phyloP scores from a whole-genome alignment of 1,140 invertebrate genomes.

The Drosophila athabasca region DNA sequence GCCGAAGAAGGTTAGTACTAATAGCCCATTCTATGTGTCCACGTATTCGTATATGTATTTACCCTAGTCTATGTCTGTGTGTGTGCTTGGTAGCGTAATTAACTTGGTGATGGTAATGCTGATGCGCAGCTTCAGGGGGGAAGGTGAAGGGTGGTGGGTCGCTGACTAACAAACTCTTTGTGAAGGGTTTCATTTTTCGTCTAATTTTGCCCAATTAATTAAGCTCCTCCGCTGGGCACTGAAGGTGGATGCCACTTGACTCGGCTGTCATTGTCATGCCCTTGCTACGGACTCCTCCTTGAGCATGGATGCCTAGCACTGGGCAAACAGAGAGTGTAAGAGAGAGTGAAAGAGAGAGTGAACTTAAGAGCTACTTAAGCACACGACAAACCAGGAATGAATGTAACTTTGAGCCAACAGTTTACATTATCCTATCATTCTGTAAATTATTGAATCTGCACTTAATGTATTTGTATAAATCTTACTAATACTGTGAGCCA shows the following conservation, averaged over 20 bases:
- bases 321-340: neutral
- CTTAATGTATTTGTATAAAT: too few relatives aligned
- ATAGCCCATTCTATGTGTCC: conserved; percentile 10
- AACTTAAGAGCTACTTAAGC: too few relatives aligned
- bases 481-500: too few relatives aligned
- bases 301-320: conserved; percentile 3
- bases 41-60: neutral
- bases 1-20: conserved; percentile 80
- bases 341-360: too few relatives aligned
- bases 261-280: conserved; percentile 24
- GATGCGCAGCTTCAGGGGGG: conserved; percentile 17
- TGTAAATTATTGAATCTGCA: too few relatives aligned
- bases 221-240: conserved; percentile 27
- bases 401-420: neutral
- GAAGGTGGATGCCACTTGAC: conserved; percentile 15
- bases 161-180: conserved; percentile 54
- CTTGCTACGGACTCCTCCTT: neutral
- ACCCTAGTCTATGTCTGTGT: conserved; percentile 4
- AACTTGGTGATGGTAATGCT: conserved; percentile 52
- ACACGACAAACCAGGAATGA: neutral
- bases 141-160: conserved; percentile 7
- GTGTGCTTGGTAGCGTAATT: conserved; percentile 48
- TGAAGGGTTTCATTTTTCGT: conserved; percentile 57
- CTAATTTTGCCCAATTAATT: conserved; percentile 73
- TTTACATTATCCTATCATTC: too few relatives aligned